phyloP scores from a whole-genome alignment of 35 echinoderm and acorn worm species.

The Strongylocentrotus purpuratus region DNA sequence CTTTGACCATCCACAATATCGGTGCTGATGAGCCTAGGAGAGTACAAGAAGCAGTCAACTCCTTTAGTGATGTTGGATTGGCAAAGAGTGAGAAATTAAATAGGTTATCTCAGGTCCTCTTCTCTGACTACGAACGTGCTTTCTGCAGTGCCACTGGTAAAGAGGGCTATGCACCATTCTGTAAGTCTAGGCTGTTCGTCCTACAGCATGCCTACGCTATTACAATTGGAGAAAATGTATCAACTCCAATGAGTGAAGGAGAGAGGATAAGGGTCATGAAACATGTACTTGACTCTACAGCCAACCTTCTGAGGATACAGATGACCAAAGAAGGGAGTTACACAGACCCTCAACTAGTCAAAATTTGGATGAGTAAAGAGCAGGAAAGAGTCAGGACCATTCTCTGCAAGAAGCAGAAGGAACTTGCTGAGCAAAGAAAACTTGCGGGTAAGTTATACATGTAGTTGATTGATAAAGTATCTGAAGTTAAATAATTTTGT shows the following conservation, averaged over 20 bases:
- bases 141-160: constrained; percentile 8
- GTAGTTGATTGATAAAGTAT: too few species aligned
- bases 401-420: background rate
- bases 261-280: background rate
- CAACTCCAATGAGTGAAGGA: background rate
- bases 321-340: background rate
- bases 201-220: background rate
- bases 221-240: background rate
- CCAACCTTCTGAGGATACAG: background rate
- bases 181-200: background rate
- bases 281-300: background rate
- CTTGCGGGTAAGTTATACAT: background rate
- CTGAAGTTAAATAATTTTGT: too few species aligned
- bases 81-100: background rate
- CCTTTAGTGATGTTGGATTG: background rate
- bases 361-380: background rate
- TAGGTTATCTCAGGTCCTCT: background rate
- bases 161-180: background rate
- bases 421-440: background rate
- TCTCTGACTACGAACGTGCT: background rate
- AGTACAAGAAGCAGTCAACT: background rate
- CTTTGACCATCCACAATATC: background rate
- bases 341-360: background rate
- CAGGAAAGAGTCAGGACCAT: background rate
- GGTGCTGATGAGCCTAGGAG: background rate